A percentile compares a stretch with the other conserved stretches of the same genome.
phyloP scores from a whole-genome alignment of 2,888 invertebrate genomes.

The Phania funesta region DNA sequence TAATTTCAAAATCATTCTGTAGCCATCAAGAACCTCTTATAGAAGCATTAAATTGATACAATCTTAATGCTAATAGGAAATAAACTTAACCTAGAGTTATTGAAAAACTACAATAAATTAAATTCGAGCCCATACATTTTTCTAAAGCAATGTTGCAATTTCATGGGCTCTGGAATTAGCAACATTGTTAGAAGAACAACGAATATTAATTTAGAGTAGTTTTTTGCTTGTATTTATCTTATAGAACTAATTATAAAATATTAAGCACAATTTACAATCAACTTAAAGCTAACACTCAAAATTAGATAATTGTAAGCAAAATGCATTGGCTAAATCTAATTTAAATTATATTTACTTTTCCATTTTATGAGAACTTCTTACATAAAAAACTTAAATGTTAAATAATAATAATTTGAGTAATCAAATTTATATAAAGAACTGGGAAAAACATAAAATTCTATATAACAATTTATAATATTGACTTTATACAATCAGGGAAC shows the following conservation, averaged over 20 bases:
- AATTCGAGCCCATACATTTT: conserved; percentile 72
- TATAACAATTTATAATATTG: conserved; percentile 69
- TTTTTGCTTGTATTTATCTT: conserved; percentile 3
- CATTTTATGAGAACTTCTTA: background rate
- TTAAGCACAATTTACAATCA: conserved; percentile 57
- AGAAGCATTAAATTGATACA: conserved; percentile 11
- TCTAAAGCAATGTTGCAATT: conserved; percentile 61
- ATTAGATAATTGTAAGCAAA: conserved; percentile 41
- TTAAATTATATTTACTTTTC: background rate
- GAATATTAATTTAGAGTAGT: conserved; percentile 67
- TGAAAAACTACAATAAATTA: conserved; percentile 36
- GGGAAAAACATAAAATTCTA: conserved; percentile 17
- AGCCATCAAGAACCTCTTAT: background rate
- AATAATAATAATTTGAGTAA: background rate
- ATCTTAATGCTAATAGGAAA: conserved; percentile 28
- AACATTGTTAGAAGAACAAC: conserved; percentile 59
- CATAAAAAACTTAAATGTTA: background rate
- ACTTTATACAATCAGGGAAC: conserved; percentile 75
- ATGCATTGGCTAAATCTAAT: conserved; percentile 62
- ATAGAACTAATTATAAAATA: conserved; percentile 20
- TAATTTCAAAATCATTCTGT: conserved; percentile 12
- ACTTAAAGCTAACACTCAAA: conserved; percentile 36
- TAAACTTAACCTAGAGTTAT: background rate
- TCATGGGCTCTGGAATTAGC: conserved; percentile 72
- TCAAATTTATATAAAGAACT: background rate